Conservation (phyloP, 2,888 invertebrate species). For the Mystacides longicornis region DNA sequence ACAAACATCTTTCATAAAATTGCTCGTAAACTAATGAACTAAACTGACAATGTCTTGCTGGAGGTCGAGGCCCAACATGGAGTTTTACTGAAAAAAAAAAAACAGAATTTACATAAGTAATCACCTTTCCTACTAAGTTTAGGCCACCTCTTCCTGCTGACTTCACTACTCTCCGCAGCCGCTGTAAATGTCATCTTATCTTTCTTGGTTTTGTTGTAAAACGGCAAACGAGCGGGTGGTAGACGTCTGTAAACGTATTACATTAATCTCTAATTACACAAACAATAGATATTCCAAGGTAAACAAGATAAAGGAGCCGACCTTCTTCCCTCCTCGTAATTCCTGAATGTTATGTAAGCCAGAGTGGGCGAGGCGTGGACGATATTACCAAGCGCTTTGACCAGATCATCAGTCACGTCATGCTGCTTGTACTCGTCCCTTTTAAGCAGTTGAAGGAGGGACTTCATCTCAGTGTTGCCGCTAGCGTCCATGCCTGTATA, state of each 20-base stretch:
- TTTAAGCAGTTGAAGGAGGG: neutral
- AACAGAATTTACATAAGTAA: too few species aligned
- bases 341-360: slow-evolving; percentile 16
- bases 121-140: slow-evolving; percentile 13
- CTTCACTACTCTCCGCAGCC: neutral
- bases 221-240: neutral
- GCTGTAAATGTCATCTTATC: slow-evolving; percentile 6
- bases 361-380: slow-evolving; percentile 11
- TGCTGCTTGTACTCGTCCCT: neutral
- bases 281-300: too few species aligned
- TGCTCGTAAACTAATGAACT: too few species aligned
- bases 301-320: too few species aligned
- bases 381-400: neutral
- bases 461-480: neutral
- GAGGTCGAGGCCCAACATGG: too few species aligned
- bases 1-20: too few species aligned
- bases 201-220: slow-evolving; percentile 8
- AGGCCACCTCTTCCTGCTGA: slow-evolving; percentile 6
- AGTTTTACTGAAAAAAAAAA: too few species aligned
- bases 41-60: too few species aligned
- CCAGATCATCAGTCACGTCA: neutral
- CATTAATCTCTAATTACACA: neutral
- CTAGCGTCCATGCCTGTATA: neutral
- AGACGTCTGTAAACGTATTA: neutral
- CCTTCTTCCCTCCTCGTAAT: slow-evolving; percentile 12